Evolutionary conservation across 2,113 vertebrate genomes (phyloP).

Genomic region (Boulengeromyrus knoepffleri): DNA sequence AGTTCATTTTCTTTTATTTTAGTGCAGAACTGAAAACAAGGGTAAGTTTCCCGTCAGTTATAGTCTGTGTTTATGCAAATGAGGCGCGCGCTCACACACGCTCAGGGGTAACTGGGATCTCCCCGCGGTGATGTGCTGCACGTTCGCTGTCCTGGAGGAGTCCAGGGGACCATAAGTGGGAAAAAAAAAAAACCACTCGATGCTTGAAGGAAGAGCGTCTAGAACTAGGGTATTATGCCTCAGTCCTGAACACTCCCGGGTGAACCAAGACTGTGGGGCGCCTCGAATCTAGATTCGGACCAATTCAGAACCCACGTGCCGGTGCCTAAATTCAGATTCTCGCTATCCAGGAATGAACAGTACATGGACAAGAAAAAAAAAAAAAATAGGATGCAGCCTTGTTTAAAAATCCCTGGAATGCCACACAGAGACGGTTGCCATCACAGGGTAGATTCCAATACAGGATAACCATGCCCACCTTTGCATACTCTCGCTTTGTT

Average conservation of each 20-base stretch:
- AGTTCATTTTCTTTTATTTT: neutral
- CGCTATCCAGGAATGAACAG: neutral
- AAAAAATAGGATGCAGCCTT: neutral
- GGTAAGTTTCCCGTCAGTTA: neutral
- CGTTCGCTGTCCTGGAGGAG: neutral
- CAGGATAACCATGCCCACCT: conserved; percentile 41
- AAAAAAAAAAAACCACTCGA: neutral
- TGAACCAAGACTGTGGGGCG: neutral
- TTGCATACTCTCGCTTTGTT: conserved; percentile 38
- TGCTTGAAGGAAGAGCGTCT: neutral
- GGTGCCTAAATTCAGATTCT: neutral
- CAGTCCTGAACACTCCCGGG: neutral
- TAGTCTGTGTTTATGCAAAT: neutral
- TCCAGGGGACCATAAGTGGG: neutral
- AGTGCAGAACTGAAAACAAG: neutral
- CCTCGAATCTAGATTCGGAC: neutral
- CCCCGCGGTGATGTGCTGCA: neutral
- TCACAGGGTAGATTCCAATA: conserved; percentile 34
- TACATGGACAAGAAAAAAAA: neutral
- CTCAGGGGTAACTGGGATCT: neutral
- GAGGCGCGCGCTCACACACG: neutral
- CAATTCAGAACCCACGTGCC: neutral
- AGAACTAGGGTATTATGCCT: neutral
- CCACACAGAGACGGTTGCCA: conserved; percentile 14
- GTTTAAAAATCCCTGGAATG: neutral